phyloP scores from a whole-genome alignment of 2,888 invertebrate species.

The Stenurella melanura region DNA sequence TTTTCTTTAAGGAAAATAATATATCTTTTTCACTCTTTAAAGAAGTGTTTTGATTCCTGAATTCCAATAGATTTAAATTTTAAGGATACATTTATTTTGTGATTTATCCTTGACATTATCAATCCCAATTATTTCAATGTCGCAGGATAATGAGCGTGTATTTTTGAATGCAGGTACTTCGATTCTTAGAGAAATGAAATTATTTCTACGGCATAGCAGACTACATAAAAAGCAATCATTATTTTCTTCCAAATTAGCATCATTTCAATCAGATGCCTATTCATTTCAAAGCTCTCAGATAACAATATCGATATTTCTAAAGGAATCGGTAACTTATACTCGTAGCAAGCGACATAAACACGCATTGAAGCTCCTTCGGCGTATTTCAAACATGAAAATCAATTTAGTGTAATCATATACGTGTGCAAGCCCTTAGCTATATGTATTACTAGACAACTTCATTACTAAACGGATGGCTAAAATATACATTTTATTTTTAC shows the following conservation, averaged over 20 bases:
- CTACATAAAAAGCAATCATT: neutral
- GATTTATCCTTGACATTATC: no score
- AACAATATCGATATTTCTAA: neutral
- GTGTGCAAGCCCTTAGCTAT: no score
- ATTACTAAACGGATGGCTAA: no score
- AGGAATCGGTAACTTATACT: neutral
- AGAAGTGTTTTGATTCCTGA: no score
- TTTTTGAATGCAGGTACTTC: neutral
- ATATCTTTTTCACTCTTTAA: no score
- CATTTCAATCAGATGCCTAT: constrained; percentile 2
- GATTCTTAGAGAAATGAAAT: neutral
- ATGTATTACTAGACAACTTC: no score
- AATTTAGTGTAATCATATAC: neutral
- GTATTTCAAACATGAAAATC: neutral
- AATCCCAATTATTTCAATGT: no score
- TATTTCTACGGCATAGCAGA: neutral
- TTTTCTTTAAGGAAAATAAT: no score
- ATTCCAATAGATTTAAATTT: no score
- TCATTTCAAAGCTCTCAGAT: neutral
- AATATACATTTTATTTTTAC: no score
- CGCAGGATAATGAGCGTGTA: neutral
- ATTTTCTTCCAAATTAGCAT: neutral
- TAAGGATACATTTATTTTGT: no score
- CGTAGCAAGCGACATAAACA: neutral
- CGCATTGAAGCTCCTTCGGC: neutral